phyloP scores from a whole-genome alignment of 2,113 vertebrate species.

The Pycnonotus jocosus region DNA sequence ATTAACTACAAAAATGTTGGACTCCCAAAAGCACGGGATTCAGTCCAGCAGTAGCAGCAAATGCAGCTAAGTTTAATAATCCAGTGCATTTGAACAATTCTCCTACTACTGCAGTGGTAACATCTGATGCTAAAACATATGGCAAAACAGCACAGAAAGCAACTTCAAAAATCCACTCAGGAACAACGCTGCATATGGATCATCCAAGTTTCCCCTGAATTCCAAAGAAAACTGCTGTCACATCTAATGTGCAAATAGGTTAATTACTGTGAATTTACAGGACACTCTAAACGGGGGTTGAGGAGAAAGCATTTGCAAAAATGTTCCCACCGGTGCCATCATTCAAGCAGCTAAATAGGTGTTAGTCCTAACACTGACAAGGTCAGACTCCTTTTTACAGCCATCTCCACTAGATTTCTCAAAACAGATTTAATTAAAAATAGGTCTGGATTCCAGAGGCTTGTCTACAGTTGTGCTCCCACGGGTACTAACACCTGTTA shows the following conservation, averaged over 20 bases:
- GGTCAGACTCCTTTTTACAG: conserved; percentile 46
- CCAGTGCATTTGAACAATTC: not conserved
- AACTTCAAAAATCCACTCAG: not conserved
- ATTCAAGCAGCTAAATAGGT: conserved; percentile 44
- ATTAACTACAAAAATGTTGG: conserved; percentile 4
- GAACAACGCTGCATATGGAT: not conserved
- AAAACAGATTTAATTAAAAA: conserved; percentile 63
- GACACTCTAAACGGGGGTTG: not conserved
- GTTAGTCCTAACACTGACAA: conserved; percentile 41
- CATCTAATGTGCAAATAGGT: not conserved
- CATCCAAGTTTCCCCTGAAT: not conserved
- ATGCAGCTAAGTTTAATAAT: not conserved
- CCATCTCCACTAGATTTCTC: conserved; percentile 34
- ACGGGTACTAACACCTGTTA: conserved; percentile 48
- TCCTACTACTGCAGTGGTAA: not conserved
- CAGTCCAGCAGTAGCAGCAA: not conserved
- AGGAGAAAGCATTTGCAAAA: conserved; percentile 13
- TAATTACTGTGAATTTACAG: not conserved
- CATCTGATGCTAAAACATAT: not conserved
- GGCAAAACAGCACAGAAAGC: not conserved
- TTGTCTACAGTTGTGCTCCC: conserved; percentile 46
- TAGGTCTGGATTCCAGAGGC: conserved; percentile 40
- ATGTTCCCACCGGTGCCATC: not conserved
- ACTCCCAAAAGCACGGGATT: not conserved
- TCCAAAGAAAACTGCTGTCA: not conserved